Conservation (phyloP, 2,113 vertebrate genomes). For the Cynocephalus volans region DNA sequence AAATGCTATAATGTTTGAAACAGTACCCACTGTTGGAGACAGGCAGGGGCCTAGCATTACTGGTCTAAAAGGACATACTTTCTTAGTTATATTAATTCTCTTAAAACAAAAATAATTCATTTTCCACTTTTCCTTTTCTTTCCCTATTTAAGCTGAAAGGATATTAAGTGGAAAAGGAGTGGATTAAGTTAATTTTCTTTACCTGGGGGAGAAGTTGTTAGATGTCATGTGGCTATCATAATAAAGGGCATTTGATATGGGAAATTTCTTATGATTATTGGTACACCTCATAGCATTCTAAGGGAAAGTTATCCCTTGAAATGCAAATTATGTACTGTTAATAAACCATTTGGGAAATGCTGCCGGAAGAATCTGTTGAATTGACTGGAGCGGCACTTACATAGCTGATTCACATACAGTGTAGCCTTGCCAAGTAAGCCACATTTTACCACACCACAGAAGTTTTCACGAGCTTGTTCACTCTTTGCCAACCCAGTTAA, state of each 20-base stretch:
- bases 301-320: background rate
- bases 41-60: conserved; percentile 38
- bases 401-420: background rate
- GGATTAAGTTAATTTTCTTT: conserved; percentile 26
- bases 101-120: conserved; percentile 44
- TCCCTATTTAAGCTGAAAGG: background rate
- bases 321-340: conserved; percentile 30
- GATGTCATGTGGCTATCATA: background rate
- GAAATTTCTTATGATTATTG: background rate
- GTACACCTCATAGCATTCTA: background rate
- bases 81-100: conserved; percentile 61
- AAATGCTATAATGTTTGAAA: conserved; percentile 60
- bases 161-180: conserved; percentile 2
- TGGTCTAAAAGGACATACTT: background rate
- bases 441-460: background rate
- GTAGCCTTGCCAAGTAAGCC: background rate
- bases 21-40: background rate
- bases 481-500: background rate
- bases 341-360: background rate
- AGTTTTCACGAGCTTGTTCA: background rate
- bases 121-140: conserved; percentile 39
- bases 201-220: conserved; percentile 54
- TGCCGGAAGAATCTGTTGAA: background rate
- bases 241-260: background rate
- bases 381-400: background rate